A percentile compares a stretch with the other conserved stretches of the same genome.
Evolutionary conservation across 2,797 vertebrate genomes (phyloP).

Genomic region (Enteromius radiatus): DNA sequence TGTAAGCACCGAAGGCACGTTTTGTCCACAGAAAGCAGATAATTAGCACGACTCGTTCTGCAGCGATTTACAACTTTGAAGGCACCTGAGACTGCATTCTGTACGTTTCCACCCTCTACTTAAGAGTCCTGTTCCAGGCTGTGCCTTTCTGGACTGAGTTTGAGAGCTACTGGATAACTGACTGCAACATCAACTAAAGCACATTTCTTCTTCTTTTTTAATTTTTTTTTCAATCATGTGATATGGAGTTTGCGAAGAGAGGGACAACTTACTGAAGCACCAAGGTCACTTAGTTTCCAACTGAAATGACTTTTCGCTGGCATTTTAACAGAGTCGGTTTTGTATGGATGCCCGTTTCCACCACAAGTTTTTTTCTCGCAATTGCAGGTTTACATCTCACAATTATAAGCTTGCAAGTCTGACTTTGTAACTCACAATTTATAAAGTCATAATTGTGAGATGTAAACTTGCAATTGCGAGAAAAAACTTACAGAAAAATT

Average conservation of each 20-base stretch:
- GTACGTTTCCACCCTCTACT: background rate
- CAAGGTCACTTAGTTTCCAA: constrained; percentile 55
- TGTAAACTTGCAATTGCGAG: too few relatives aligned
- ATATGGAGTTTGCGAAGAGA: constrained; percentile 43
- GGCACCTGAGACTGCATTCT: background rate
- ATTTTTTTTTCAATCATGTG: constrained; percentile 23
- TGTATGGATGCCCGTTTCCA: too few relatives aligned
- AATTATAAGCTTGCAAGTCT: too few relatives aligned
- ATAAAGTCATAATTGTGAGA: too few relatives aligned
- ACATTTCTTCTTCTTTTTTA: background rate
- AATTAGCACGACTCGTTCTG: constrained; percentile 12
- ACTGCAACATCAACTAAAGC: constrained; percentile 24
- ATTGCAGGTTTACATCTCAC: too few relatives aligned
- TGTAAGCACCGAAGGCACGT: background rate
- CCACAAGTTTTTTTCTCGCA: too few relatives aligned
- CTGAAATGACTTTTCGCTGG: constrained; percentile 50
- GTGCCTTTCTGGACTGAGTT: constrained; percentile 5
- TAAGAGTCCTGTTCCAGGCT: background rate
- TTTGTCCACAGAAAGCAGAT: constrained; percentile 1
- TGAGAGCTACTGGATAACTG: constrained; percentile 48
- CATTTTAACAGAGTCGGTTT: constrained; percentile 13
- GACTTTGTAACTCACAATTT: too few relatives aligned
- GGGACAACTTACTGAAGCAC: constrained; percentile 40
- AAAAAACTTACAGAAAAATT: too few relatives aligned
- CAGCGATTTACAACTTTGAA: background rate